Base-by-base conservation (phyloP, 2,113 vertebrate genomes). In the Uropsilus gracilis region DNA sequence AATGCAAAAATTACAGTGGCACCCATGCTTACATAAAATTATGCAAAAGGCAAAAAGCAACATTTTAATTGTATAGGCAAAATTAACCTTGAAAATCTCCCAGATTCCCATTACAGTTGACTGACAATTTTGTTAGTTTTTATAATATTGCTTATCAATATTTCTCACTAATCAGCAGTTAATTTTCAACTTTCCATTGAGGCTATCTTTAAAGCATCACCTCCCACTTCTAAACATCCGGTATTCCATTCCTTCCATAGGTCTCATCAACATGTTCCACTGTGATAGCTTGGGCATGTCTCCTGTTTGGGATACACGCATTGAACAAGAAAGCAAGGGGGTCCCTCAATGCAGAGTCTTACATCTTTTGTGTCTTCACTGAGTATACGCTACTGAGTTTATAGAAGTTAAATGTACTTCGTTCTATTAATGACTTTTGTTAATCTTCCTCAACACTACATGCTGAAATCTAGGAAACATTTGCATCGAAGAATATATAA, bases 111-210 rank as follows among this genome's bases (percentile, higher is more conserved):
- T 18, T 61, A 84, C 2, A 89, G 11, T 34, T 61, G 82, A 72
- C 1, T 80, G 16, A 7, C 53, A 81, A 57, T 73, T 92, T 44
- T 59, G 71, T 34, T 92, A 57, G 22, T 78, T 93, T 88, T 57
- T 57, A 44, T 68, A 83, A 77, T 14, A 24, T 30, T 86, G 78
- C 13, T 69, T 92, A 13, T 17, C 28, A 77, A 5, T 90, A 11
- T 63, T 76, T 92, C 61, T 80, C 73, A 77, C 12, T 61, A 89
- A 76, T 1, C 34, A 64, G 11, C 0, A 78, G 84, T 37, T 82
- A 86, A 59, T 78, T 68, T 80, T 89, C n/a, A 76, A 88, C 17
- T 81, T 87, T 90, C 88, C 90, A 72, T 77, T 88, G 72, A 55
- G 11, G 77, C 18, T n/a, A 53, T 61, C 69, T 91, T 42, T 89